Percentiles rank a stretch among this genome's conserved stretches.
phyloP scores from a whole-genome alignment of 2,888 invertebrate species.

The Drosophila macrothrix region DNA sequence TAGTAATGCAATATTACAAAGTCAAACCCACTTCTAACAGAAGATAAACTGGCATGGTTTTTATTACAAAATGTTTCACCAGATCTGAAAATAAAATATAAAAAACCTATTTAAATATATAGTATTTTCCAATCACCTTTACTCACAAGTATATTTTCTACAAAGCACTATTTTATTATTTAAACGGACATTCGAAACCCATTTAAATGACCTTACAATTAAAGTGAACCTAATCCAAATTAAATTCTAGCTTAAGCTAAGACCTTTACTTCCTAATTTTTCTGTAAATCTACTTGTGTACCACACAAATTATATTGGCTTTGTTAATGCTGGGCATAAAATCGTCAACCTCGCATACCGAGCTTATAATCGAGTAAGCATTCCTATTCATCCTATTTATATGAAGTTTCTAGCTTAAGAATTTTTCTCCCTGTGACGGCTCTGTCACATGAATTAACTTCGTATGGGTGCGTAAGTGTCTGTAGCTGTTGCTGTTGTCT shows the following conservation, averaged over 20 bases:
- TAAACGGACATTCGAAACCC: background rate
- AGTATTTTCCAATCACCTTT: background rate
- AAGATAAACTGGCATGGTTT: background rate
- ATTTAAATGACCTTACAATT: background rate
- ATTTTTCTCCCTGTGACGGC: constrained; percentile 18
- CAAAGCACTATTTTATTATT: background rate
- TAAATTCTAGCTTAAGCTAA: background rate
- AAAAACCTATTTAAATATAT: background rate
- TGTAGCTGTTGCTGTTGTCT: constrained; percentile 39
- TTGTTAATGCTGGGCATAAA: constrained; percentile 43
- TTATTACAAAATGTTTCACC: no score
- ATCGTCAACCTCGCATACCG: constrained; percentile 17
- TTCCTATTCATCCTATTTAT: constrained; percentile 17
- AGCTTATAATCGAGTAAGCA: constrained; percentile 6
- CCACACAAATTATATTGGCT: constrained; percentile 40
- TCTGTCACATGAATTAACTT: constrained; percentile 40
- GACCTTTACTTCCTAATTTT: constrained; percentile 1
- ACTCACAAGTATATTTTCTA: background rate
- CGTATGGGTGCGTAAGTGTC: constrained; percentile 38
- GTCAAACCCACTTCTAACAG: background rate
- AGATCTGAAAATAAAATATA: background rate
- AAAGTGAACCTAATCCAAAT: background rate
- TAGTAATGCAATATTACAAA: background rate
- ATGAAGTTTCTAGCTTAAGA: background rate
- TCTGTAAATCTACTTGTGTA: constrained; percentile 28